These are phyloP conservation scores for Lindbergichthys nudifrons DNA, from an alignment of 2,797 vertebrate genomes.

Conservation along the genomic window DNA sequence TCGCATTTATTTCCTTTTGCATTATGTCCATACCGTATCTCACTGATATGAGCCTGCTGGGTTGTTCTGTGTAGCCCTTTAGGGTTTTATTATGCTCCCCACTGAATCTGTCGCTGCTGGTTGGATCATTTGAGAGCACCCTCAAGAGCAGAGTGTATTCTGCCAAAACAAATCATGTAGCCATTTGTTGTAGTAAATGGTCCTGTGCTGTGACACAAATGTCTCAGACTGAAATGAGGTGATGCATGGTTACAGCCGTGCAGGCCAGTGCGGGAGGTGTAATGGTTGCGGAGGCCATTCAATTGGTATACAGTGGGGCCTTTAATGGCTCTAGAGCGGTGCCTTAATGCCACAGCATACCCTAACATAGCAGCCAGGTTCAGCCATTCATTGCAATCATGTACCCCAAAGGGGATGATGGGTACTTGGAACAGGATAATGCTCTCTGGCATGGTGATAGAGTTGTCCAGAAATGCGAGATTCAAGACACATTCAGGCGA, in stretches of 20 bases:
- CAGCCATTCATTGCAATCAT: slow-evolving; percentile 56
- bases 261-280: slow-evolving; percentile 42
- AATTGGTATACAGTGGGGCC: slow-evolving; percentile 47
- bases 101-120: slow-evolving; percentile 41
- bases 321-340: slow-evolving; percentile 57
- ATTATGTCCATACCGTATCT: slow-evolving; percentile 52
- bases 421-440: slow-evolving; percentile 52
- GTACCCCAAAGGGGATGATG: slow-evolving; percentile 46
- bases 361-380: slow-evolving; percentile 51
- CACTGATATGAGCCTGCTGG: slow-evolving; percentile 52
- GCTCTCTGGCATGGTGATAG: slow-evolving; percentile 32
- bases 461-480: slow-evolving; percentile 43
- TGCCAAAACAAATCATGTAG: slow-evolving; percentile 58
- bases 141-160: slow-evolving; percentile 59
- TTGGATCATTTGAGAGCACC: slow-evolving; percentile 57
- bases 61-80: slow-evolving; percentile 45
- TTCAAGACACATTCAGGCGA: slow-evolving; percentile 45
- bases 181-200: slow-evolving; percentile 71
- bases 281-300: slow-evolving; percentile 59
- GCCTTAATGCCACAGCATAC: slow-evolving; percentile 56
- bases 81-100: slow-evolving; percentile 58
- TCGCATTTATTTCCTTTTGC: slow-evolving; percentile 38
- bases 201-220: slow-evolving; percentile 67
- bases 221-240: slow-evolving; percentile 63
- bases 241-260: slow-evolving; percentile 64